phyloP scores from a whole-genome alignment of 1,140 invertebrate genomes.

The honey bee (Apis mellifera) region Amel_HAv3.1 CM009941.2:3151501-3152000 shows the following conservation, averaged over 20 bases:
- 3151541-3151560: constrained; percentile 54
- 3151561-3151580: constrained; percentile 31
- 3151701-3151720: constrained; percentile 43
- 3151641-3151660: constrained; percentile 41
- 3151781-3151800: neutral
- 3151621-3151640: constrained; percentile 43
- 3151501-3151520: constrained; percentile 3
- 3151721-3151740: constrained; percentile 14
- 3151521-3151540: constrained; percentile 49
- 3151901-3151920: neutral
- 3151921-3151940: too few species aligned
- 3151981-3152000: too few species aligned
- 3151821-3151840: neutral
- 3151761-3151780: neutral
- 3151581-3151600: constrained; percentile 19
- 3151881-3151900: neutral
- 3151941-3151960: too few species aligned
- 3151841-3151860: neutral
- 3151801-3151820: neutral
- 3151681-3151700: neutral
- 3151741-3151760: constrained; percentile 43
- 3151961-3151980: too few species aligned
- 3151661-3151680: too few species aligned
- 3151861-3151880: too few species aligned
- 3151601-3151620: constrained; percentile 11